phyloP scores from a whole-genome alignment of 2,888 invertebrate genomes.

The Gonocerus acuteangulatus region DNA sequence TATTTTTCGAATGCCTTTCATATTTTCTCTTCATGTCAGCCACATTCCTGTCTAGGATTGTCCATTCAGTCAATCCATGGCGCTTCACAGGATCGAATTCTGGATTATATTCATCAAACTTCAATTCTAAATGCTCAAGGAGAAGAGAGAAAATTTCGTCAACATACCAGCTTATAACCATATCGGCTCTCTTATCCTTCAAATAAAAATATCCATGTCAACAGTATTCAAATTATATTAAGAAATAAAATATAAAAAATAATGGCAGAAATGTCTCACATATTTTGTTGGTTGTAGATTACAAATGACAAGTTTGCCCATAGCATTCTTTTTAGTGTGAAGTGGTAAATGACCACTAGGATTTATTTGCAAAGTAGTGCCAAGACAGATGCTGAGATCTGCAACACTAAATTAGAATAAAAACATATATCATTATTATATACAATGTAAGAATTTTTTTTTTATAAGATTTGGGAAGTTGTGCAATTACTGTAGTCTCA shows the following conservation, averaged over 20 bases:
- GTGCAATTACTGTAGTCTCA: too few species aligned
- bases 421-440: not conserved
- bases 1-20: constrained; percentile 41
- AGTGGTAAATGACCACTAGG: constrained; percentile 93
- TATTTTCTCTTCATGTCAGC: constrained; percentile 56
- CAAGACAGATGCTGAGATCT: constrained; percentile 87
- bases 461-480: not conserved
- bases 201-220: constrained; percentile 41
- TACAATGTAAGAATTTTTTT: not conserved
- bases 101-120: constrained; percentile 63
- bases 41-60: constrained; percentile 55
- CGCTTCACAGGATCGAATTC: constrained; percentile 59
- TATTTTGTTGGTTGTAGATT: constrained; percentile 98
- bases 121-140: constrained; percentile 63
- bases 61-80: constrained; percentile 60
- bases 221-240: not conserved
- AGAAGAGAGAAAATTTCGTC: constrained; percentile 71
- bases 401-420: constrained; percentile 58
- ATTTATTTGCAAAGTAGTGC: constrained; percentile 95
- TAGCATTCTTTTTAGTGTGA: constrained; percentile 62
- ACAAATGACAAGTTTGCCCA: constrained; percentile 80
- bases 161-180: constrained; percentile 81
- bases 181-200: constrained; percentile 87
- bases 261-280: constrained; percentile 48
- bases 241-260: not conserved